Base-by-base conservation (phyloP, 2,113 vertebrate species). In the Solenodon paradoxus region DNA sequence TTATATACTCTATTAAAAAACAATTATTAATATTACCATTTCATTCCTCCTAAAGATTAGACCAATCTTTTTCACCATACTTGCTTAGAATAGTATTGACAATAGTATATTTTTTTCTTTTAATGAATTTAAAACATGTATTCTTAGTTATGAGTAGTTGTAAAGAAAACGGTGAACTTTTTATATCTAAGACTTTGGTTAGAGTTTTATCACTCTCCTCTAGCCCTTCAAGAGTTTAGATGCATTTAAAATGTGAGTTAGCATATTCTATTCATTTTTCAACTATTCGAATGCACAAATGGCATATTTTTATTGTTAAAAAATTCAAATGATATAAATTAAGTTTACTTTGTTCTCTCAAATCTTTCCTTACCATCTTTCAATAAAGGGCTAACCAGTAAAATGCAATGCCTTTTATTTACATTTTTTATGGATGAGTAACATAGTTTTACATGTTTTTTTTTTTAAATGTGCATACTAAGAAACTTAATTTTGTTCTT, bases 291-390 rank as follows among this genome's bases (percentile, higher is more conserved):
- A 91, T 78, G 32, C 9, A 55, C 7, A n/a, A 66, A 28, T 71
- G 55, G 53, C 42, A 19, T 61, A 49, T 93, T 93, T 90, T 95
- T 86, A 66, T 80, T 38, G 7, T 94, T 71, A 88, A 51, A 66
- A 57, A 84, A 66, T 75, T 91, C 38, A 90, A n/a, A 74, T 92
- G 32, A 66, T 89, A 22, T 80, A 66, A 94, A n/a, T 92, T 69
- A 72, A 79, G 22, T 81, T 87, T 75, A 63, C 38, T 55, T 95
- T 83, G 12, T 51, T 63, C 49, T 38, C 87, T 5, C 40, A 74
- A 55, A 68, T 68, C 19, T 63, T 95, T 63, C 3, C 13, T 88
- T 88, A 69, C 22, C 2, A 47, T 79, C 11, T 66, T n/a, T 42
- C 26, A 11, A 5, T 53, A 61, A 11, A 11, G 26, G 59, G 59